Evolutionary conservation across 1,140 invertebrate species (phyloP), one percentile per base, ranked within the genome.

Genomic region (Drosophila teissieri): DNA sequence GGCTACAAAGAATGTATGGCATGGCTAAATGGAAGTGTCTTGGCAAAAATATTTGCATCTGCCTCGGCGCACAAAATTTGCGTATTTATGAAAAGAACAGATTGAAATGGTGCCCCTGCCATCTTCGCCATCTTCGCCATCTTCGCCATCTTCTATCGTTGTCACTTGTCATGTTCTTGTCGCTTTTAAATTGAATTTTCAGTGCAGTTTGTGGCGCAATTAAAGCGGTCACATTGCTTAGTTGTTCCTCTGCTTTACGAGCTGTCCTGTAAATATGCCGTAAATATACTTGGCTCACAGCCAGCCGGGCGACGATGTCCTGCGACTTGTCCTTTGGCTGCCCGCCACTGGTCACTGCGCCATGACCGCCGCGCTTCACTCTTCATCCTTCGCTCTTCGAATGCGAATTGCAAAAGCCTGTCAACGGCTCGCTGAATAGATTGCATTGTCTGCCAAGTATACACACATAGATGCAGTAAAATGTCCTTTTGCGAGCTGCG

Each of bases 31-130:
- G 79, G 48, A 88, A 86, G 72, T 77, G 61, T 77, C 67, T 73
- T 83, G 72, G 72, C 79, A 77, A 65, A 65, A 79, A 76, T 77
- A 88, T 86, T 80, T 84, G 73, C 70, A 68, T 42, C 37, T 56
- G 70, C 77, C 57, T 62, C 44, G 57, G 60, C 74, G 54, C 44
- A 62, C n/a, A 74, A 72, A 72, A 84, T 89, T 89, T 89, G 80
- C 85, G 64, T 89, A 81, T 82, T 86, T 86, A 86, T 81, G 62
- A 78, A 76, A 24, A 46, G 63, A 68, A 68, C 80, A 84, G 64
- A 89, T 89, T 84, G 80, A 70, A 89, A 60, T 10, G 78, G 65
- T 74, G 54, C 49, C 27, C 10, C 15, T 51, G 40, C 40, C 57
- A 14, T 37, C 24, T 36, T 22, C 12, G 12, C 15, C 4, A n/a